Percentiles rank a stretch among this genome's conserved stretches.
These are phyloP conservation scores for Sitta carolinensis DNA, from an alignment of 2,797 vertebrate species.

Conservation along the genomic window DNA sequence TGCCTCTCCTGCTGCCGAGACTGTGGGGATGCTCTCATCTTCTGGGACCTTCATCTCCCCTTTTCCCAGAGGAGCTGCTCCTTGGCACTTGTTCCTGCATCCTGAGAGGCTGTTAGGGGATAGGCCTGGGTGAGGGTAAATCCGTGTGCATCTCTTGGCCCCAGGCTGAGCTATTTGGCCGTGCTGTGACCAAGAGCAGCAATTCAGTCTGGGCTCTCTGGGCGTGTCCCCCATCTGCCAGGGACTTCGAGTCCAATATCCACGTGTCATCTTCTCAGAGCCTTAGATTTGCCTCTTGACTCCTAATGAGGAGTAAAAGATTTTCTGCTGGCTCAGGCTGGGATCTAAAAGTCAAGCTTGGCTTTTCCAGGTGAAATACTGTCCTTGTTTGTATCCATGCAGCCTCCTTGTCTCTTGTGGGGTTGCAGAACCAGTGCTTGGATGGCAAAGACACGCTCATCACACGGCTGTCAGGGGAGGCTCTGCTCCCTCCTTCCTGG, in stretches of 20 bases:
- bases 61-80: neutral
- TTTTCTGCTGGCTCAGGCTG: neutral
- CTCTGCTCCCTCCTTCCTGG: neutral
- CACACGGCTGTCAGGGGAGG: rapidly evolving
- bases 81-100: neutral
- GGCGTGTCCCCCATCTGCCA: neutral
- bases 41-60: neutral
- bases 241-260: neutral
- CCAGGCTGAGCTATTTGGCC: neutral
- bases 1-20: neutral
- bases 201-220: neutral
- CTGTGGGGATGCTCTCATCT: neutral
- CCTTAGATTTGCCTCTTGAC: neutral
- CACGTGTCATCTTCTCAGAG: rapidly evolving
- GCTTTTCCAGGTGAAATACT: neutral
- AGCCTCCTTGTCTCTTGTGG: neutral
- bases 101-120: rapidly evolving
- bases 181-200: neutral
- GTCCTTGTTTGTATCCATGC: rapidly evolving
- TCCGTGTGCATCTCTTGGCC: rapidly evolving
- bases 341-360: neutral
- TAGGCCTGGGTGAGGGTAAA: neutral
- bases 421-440: neutral
- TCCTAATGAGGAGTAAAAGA: neutral
- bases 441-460: rapidly evolving